A percentile compares a stretch with the other conserved stretches of the same genome.
Evolutionary conservation across 2,113 vertebrate species (phyloP).

Genomic region (Sylvilagus bachmani): DNA sequence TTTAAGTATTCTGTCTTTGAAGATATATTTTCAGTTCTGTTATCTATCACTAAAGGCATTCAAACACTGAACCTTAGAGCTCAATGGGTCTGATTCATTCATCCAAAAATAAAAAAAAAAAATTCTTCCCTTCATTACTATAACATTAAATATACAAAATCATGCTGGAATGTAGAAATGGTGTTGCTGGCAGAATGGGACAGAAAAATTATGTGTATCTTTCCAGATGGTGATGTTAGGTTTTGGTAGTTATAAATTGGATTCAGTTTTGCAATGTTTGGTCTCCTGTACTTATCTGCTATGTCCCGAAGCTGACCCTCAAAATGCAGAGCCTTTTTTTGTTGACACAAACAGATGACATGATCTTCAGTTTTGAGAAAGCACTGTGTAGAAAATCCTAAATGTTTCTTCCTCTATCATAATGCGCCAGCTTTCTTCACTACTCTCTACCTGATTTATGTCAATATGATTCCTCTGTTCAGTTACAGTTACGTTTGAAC

Average conservation of each 20-base stretch:
- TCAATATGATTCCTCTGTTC: not conserved
- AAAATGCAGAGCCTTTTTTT: not conserved
- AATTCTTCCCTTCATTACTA: not conserved
- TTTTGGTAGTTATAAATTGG: not conserved
- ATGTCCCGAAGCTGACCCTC: not conserved
- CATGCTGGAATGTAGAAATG: not conserved
- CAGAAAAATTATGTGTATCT: not conserved
- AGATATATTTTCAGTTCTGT: constrained; percentile 10
- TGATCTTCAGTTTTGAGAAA: not conserved
- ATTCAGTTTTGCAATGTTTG: not conserved
- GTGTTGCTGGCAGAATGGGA: not conserved
- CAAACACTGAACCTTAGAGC: not conserved
- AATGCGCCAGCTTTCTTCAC: not conserved
- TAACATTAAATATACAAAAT: not conserved
- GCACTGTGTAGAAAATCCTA: not conserved
- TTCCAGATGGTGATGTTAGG: not conserved
- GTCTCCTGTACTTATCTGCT: not conserved
- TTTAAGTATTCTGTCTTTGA: constrained; percentile 13
- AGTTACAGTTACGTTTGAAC: not conserved
- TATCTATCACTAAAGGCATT: not conserved
- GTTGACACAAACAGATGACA: constrained; percentile 1
- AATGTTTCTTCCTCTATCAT: not conserved
- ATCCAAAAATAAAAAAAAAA: not conserved
- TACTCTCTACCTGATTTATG: not conserved
- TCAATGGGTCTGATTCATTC: not conserved